Percentiles rank a stretch among this genome's conserved stretches.
Conservation (phyloP, 2,797 vertebrate species). For the Taeniopygia guttata region DNA sequence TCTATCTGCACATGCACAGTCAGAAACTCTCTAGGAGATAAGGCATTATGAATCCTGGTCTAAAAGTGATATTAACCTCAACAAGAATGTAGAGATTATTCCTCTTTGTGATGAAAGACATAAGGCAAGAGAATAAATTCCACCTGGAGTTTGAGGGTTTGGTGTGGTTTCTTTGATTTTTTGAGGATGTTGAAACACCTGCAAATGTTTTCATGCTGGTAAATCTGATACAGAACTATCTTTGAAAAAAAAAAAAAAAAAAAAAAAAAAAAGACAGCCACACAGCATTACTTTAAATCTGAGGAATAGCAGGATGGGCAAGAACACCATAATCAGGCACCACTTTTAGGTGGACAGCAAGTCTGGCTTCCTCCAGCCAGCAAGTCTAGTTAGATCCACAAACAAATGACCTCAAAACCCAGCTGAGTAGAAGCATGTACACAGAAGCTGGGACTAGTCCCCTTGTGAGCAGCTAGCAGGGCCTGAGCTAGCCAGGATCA, state of each 20-base stretch:
- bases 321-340: neutral
- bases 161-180: neutral
- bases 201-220: neutral
- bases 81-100: neutral
- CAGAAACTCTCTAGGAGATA: neutral
- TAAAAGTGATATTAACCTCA: neutral
- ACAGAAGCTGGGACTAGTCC: neutral
- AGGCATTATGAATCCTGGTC: neutral
- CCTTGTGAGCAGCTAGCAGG: neutral
- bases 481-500: neutral
- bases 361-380: neutral
- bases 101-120: neutral
- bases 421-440: neutral
- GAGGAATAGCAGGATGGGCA: neutral
- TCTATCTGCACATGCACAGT: neutral
- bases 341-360: neutral
- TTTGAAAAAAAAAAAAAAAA: neutral
- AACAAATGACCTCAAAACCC: neutral
- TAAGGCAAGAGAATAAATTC: neutral
- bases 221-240: neutral
- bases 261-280: neutral
- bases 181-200: neutral
- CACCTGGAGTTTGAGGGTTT: neutral
- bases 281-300: neutral
- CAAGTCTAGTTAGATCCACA: neutral